A percentile compares a stretch with the other conserved stretches of the same genome.
phyloP scores from a whole-genome alignment of 2,113 vertebrate genomes.

The Neolamprologus toae region DNA sequence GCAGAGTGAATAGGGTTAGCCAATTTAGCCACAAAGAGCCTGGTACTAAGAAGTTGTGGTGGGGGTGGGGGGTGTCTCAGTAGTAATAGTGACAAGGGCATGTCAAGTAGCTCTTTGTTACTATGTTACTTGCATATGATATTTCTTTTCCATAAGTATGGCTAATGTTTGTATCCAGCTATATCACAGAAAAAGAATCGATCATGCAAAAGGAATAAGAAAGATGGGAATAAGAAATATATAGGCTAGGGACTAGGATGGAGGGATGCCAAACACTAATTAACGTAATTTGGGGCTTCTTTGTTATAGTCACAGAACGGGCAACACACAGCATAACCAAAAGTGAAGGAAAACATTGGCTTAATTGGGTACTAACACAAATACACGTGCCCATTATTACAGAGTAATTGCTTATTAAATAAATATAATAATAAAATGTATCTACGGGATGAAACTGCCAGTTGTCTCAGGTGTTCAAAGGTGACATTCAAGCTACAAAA shows the following conservation, averaged over 20 bases:
- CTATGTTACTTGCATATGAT: slow-evolving; percentile 33
- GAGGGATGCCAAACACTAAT: background rate
- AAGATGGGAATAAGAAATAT: background rate
- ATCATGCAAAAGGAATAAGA: background rate
- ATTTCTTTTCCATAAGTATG: background rate
- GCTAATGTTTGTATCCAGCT: slow-evolving; percentile 17
- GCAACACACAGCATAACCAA: background rate
- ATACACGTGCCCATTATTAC: background rate
- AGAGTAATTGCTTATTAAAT: background rate
- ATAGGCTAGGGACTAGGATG: background rate
- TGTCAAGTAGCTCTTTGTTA: slow-evolving; percentile 35
- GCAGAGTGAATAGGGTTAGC: slow-evolving; percentile 18
- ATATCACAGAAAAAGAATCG: slow-evolving; percentile 1
- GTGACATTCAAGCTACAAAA: background rate
- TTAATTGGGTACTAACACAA: background rate
- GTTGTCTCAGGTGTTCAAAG: background rate
- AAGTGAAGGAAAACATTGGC: background rate
- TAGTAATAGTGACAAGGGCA: background rate
- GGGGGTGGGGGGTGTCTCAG: background rate
- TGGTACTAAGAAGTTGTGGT: background rate
- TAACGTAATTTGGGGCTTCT: background rate
- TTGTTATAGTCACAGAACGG: background rate
- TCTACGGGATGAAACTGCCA: background rate
- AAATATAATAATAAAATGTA: background rate
- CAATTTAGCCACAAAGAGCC: slow-evolving; percentile 9